Conservation (phyloP, 2,113 vertebrate species). For the Clarias batrachus region DNA sequence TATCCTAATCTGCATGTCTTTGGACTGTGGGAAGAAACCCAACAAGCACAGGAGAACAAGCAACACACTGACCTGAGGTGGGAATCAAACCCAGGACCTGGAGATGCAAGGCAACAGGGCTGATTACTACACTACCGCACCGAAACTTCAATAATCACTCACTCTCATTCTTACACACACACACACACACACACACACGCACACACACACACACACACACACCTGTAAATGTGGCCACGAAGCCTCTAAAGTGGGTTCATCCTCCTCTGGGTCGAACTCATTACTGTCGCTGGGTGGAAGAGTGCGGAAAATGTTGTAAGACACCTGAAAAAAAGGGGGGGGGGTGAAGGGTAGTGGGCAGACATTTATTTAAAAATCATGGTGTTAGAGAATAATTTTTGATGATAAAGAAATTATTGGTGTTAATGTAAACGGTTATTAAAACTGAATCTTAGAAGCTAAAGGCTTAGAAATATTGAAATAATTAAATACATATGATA, state of each 20-base stretch:
- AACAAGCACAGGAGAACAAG: no score
- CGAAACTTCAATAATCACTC: no score
- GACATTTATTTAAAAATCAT: not conserved
- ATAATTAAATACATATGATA: no score
- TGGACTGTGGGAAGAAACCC: no score
- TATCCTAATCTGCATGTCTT: no score
- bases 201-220: slow-evolving; percentile 30
- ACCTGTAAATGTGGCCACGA: slow-evolving; percentile 99
- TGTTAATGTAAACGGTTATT: no score
- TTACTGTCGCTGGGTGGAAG: slow-evolving; percentile 99
- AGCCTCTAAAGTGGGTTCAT: slow-evolving; percentile 97
- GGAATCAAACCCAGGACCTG: no score
- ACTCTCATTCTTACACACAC: not conserved
- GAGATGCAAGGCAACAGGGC: no score
- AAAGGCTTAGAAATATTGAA: not conserved
- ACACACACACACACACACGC: not conserved
- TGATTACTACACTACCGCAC: no score
- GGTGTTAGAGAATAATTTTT: no score
- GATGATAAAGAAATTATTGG: no score
- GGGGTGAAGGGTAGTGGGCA: not conserved
- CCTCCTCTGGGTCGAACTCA: slow-evolving; percentile 98
- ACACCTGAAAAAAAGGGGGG: slow-evolving; percentile 75
- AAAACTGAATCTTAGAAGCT: not conserved
- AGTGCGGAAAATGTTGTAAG: slow-evolving; percentile 99
- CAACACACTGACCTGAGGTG: no score